Percentiles rank a stretch among this genome's conserved stretches.
Evolutionary conservation across 2,888 invertebrate species (phyloP).

Genomic region (Scaptomyza tumidula): DNA sequence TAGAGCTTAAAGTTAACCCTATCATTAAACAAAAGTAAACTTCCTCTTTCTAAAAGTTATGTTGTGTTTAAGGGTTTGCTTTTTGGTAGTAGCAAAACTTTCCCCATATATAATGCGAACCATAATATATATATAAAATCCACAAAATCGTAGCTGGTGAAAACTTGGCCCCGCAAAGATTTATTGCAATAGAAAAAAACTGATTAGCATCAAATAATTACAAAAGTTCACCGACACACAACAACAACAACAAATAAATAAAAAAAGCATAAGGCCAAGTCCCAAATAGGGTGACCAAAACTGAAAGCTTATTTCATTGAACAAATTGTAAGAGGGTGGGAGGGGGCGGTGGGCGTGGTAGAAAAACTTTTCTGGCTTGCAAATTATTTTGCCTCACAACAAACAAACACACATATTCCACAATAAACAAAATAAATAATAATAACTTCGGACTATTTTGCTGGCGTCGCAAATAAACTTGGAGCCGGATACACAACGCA

Average conservation of each 20-base stretch:
- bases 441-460: slow-evolving; percentile 70
- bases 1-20: slow-evolving; percentile 22
- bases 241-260: not conserved
- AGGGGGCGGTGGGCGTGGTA: slow-evolving; percentile 16
- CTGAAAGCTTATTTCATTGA: slow-evolving; percentile 65
- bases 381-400: slow-evolving; percentile 81
- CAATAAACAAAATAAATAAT: slow-evolving; percentile 82
- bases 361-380: slow-evolving; percentile 65
- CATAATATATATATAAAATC: not conserved
- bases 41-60: slow-evolving; percentile 20
- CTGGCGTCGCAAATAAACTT: slow-evolving; percentile 72
- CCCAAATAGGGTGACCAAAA: slow-evolving; percentile 28
- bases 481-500: slow-evolving; percentile 47
- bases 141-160: slow-evolving; percentile 23
- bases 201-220: slow-evolving; percentile 82
- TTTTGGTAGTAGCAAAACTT: too few species aligned
- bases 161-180: slow-evolving; percentile 42
- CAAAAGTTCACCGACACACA: slow-evolving; percentile 69
- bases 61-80: slow-evolving; percentile 14
- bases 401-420: slow-evolving; percentile 15
- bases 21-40: not conserved
- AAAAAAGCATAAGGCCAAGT: slow-evolving; percentile 63
- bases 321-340: slow-evolving; percentile 23
- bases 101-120: slow-evolving; percentile 41
- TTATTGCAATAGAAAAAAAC: slow-evolving; percentile 68